Evolutionary conservation across 2,113 vertebrate species (phyloP).

Genomic region (Paramormyrops kingsleyae): DNA sequence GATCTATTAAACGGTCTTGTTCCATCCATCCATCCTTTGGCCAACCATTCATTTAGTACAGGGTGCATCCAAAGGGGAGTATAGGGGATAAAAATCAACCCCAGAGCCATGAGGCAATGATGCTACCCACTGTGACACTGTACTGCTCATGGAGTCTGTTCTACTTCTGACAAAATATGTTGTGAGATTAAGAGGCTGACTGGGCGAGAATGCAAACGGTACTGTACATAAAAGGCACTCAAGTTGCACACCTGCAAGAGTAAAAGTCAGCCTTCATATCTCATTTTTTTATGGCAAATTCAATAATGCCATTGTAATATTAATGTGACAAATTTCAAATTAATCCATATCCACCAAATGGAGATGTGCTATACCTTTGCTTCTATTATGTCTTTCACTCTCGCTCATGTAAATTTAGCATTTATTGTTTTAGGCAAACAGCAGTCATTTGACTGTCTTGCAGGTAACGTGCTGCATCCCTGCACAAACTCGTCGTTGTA

Average conservation of each 20-base stretch:
- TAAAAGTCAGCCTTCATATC: background rate
- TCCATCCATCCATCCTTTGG: background rate
- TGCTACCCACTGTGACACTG: background rate
- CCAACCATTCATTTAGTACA: background rate
- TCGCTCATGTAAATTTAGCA: background rate
- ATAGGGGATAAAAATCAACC: background rate
- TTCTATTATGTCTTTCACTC: background rate
- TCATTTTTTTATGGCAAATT: background rate
- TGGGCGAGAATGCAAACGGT: background rate
- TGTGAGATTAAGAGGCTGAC: background rate
- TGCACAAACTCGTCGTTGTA: background rate
- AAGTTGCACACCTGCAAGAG: background rate
- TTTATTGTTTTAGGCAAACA: background rate
- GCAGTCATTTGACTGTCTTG: background rate
- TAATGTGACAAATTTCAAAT: background rate
- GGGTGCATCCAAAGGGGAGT: background rate
- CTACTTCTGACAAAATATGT: background rate
- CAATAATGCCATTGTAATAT: background rate
- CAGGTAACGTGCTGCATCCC: background rate
- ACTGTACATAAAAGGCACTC: background rate
- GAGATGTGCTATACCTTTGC: background rate
- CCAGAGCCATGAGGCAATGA: background rate
- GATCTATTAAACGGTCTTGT: background rate
- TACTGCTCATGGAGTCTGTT: background rate
- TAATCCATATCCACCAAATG: background rate